Evolutionary conservation across 2,888 invertebrate genomes (phyloP), one percentile per base, ranked within the genome.

Genomic region (Drosophila diplacantha): DNA sequence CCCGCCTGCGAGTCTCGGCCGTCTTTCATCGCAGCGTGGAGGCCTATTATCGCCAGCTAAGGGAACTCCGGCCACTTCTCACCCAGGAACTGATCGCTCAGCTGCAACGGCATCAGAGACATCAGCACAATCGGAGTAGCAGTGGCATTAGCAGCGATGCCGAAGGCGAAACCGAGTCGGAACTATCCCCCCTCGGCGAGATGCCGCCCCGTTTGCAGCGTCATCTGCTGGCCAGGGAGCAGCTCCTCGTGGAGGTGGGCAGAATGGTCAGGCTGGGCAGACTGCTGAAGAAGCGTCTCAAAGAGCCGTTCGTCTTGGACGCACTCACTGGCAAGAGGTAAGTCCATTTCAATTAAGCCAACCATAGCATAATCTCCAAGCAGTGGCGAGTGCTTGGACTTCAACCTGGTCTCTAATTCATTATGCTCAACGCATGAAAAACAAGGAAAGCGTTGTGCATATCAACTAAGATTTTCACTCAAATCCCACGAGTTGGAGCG

Each of bases 21-120:
- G 93, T 94, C 67, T 95, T 94, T 83, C 92, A 94, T 85, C 90
- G 93, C 68, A 93, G 93, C 60, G 90, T 91, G 29, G 91, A 91
- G 74, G 91, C 93, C 86, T 92, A 93, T 73, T 91, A 92, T 76
- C 89, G 89, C 52, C 91, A 92, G 82, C 85, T 93, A 71, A 88
- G 90, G 49, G 91, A 92, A 75, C 85, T 93, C 56, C 90, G 91
- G 62, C 90, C 91, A 57, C 89, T 91, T 71, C 89, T 90, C n/a
- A 91, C 91, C 29, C 89, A 90, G 12, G 79, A 83, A 18, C 49
- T 83, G 26, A 55, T 72, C 65, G 35, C 72, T 1, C 76, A 81
- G 51, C 60, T 74, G 49, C 85, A 81, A 49, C 55, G 62, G 29
- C 78, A 83, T 34, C 74, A 81, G 46, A 63, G 80, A 0, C 74